Evolutionary conservation across 2,888 invertebrate genomes (phyloP), one percentile per base, ranked within the genome.

Genomic region (Leptopilina syphax): DNA sequence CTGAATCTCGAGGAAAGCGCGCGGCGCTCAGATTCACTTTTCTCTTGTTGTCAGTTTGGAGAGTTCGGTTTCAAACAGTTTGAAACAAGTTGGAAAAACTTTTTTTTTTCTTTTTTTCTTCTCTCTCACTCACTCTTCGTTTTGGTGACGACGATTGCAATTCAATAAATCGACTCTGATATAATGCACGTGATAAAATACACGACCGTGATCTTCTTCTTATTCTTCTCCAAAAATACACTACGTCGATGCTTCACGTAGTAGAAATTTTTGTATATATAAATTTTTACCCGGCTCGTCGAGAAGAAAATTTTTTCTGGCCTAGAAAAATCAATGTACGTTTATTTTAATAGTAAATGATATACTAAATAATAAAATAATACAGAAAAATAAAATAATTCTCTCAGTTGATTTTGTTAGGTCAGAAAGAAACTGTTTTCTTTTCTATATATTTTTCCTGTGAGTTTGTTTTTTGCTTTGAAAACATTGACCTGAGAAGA

Each of bases 171-270:
- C 1, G 13, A 73, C 34, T 34, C 34, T 34, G 34, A 34, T 34
- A 34, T 34, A 24, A 18, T 73, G n/a, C 70, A 73, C 34, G 34
- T 73, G 70, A 73, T 60, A 57, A 27, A 50, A 24, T 54, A 24
- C 7, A 8, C 70, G 70, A 73, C 34, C 70, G 54, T 73, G 70
- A 73, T 73, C 54, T 47, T 34, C 34, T 34, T 34, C 54, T 47
- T 34, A 3, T 34, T 34, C 34, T 68, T 68, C 67, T 73, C 70
- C 70, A 73, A 13, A 73, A 73, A 73, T 73, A 73, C 34, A 73
- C 54, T 34, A 34, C 34, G 34, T 34, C 34, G 34, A 54, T 57
- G 50, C 27, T 73, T 34, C 9, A 73, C 34, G 34, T 73, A 73
- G 70, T 27, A 73, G 34, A 34, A 34, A 34, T 3, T 34, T 47